Conservation (phyloP, 1,140 invertebrate genomes). For the Drusus annulatus region DNA sequence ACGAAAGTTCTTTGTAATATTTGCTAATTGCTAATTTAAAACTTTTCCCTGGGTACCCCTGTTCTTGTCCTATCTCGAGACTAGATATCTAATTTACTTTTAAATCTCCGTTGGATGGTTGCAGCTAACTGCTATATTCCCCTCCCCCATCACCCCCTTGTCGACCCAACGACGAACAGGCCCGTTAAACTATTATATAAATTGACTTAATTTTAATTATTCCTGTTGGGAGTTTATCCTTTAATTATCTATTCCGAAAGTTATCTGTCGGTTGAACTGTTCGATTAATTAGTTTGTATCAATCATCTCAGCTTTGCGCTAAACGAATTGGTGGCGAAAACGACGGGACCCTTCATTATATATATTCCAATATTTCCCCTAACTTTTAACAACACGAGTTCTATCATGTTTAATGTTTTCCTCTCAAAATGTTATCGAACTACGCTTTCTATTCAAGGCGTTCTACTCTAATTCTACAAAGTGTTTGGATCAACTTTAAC, state of each 20-base stretch:
- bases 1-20: constrained; percentile 11
- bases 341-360: too few relatives aligned
- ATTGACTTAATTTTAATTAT: constrained; percentile 38
- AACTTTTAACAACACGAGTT: too few relatives aligned
- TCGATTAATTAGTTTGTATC: constrained; percentile 5
- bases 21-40: constrained; percentile 31
- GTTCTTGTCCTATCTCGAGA: not conserved
- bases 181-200: constrained; percentile 24
- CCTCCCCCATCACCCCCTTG: constrained; percentile 13
- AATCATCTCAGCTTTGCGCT: too few relatives aligned
- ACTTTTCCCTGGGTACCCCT: not conserved
- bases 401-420: too few relatives aligned
- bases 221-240: constrained; percentile 19
- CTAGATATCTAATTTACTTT: constrained; percentile 53
- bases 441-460: too few relatives aligned
- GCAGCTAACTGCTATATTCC: constrained; percentile 40
- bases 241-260: not conserved
- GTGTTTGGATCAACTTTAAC: too few relatives aligned
- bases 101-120: constrained; percentile 45
- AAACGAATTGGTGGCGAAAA: too few relatives aligned
- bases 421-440: too few relatives aligned
- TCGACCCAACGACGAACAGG: not conserved
- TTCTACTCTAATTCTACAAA: too few relatives aligned
- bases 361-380: too few relatives aligned
- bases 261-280: constrained; percentile 17